Conservation (phyloP, 2,113 vertebrate genomes). For the Butorides virescens region DNA sequence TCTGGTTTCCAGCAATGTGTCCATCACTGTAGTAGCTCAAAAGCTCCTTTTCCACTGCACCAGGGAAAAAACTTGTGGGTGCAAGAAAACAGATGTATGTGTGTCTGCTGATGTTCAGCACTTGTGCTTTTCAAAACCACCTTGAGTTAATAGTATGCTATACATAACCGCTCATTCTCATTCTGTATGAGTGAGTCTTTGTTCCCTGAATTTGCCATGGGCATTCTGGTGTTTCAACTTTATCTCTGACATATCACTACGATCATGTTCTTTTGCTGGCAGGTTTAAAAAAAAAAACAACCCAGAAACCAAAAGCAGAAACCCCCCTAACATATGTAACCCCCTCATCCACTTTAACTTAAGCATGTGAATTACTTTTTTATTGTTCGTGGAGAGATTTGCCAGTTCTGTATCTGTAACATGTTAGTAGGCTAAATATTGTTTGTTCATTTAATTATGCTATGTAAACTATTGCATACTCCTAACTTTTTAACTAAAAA, state of each 20-base stretch:
- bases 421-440: neutral
- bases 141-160: neutral
- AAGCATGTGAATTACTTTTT: neutral
- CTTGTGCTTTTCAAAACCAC: neutral
- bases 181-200: conserved; percentile 15
- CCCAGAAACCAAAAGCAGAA: conserved; percentile 13
- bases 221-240: neutral
- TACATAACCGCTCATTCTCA: neutral
- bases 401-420: neutral
- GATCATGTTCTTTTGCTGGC: neutral
- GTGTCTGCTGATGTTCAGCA: neutral
- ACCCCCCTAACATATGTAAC: neutral
- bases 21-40: neutral
- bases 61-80: neutral
- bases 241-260: conserved; percentile 36
- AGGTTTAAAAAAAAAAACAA: neutral
- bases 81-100: neutral
- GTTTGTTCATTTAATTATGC: neutral
- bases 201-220: conserved; percentile 29
- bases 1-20: neutral
- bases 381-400: neutral
- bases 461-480: neutral
- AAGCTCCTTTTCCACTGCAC: neutral
- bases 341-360: neutral
- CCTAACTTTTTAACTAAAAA: neutral